Evolutionary conservation across 2,888 invertebrate genomes (phyloP).

Genomic region (Patella pellucida): DNA sequence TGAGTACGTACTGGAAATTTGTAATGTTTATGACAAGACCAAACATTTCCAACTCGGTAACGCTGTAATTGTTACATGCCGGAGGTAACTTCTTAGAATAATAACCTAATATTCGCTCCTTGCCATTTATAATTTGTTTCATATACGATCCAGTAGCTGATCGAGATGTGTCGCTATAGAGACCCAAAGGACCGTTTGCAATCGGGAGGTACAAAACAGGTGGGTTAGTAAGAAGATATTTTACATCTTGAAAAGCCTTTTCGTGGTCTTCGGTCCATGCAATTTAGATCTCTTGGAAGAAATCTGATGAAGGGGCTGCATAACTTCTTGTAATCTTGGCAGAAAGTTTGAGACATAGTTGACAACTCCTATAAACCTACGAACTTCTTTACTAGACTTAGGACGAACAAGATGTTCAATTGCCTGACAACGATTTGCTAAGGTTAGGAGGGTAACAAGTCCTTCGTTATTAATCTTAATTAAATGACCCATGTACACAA

Average conservation of each 20-base stretch:
- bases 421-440: background rate
- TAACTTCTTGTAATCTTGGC: background rate
- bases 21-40: background rate
- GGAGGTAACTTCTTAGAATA: background rate
- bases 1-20: too few relatives aligned
- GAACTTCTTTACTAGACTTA: background rate
- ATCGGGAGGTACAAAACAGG: background rate
- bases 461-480: background rate
- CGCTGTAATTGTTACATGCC: background rate
- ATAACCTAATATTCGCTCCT: background rate
- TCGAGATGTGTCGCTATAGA: background rate
- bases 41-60: background rate
- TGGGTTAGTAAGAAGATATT: slow-evolving; percentile 1
- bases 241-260: background rate
- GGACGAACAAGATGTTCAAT: background rate
- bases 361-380: background rate
- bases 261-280: background rate
- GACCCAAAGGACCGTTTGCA: background rate
- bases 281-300: background rate
- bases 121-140: background rate
- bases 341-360: background rate
- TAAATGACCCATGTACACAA: background rate
- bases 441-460: background rate
- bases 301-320: background rate
- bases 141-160: background rate